Base-by-base conservation (phyloP, 2,888 invertebrate species). In the Allolobophora icterica region DNA sequence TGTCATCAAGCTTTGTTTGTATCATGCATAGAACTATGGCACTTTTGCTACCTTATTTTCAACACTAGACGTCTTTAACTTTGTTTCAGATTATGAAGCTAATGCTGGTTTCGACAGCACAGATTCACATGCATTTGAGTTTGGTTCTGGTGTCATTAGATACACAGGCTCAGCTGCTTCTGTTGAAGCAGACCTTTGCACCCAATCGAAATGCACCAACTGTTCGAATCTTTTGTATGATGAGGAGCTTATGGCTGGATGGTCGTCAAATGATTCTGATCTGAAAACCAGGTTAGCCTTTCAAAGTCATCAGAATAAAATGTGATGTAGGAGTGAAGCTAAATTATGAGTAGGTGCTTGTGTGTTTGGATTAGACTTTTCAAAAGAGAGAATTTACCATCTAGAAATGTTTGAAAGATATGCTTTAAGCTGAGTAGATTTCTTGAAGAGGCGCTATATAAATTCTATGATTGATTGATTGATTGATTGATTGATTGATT, bases 181-280 rank as follows among this genome's bases (percentile, higher is more conserved):
- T 35, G 30, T 91, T 58, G 89, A 34, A 30, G 90, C 90, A 17
- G 34, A 91, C 11, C 42, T 91, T 35, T 52, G 84, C 87, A 89
- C 91, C n/a, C 87, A 84, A 45, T 90, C 45, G n/a, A 91, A 91
- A 34, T 91, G 91, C 34, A 71, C 35, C 35, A 91, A 91, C 89
- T 91, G 91, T 71, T 42, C 90, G 11, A 90, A 40, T 38, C 89
- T 91, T 24, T 52, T 91, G 45, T 45, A 90, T 45, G 90, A 91
- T 33, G 91, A 91, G 30, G 90, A 91, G 45, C 30, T 91, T 33
- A 90, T 91, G 90, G 90, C 91, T 38, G 90, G 90, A 0, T 91
- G 91, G 91, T 42, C 71, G 15, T 87, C 89, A 30, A 89, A 34
- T 45, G 91, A 91, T 89, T 91, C 91, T 3, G 42, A 91, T 84